These are phyloP conservation scores for Caenorhabditis panamensis DNA, from an alignment of 2,888 invertebrate species.

Conservation along the genomic window DNA sequence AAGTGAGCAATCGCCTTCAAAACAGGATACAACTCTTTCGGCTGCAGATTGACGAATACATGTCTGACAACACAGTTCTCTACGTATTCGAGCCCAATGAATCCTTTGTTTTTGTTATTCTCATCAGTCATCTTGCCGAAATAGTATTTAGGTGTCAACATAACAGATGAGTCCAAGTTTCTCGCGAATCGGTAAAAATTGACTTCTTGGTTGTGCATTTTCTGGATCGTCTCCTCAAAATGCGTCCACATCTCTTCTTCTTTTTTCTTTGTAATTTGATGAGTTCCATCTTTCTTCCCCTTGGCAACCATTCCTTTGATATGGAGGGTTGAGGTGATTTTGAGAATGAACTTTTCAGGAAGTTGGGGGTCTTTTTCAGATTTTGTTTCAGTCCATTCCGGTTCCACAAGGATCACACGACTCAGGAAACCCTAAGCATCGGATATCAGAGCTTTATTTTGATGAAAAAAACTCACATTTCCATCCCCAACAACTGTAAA, in stretches of 20 bases:
- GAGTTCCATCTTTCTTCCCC: neutral
- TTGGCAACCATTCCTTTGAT: slow-evolving; percentile 1
- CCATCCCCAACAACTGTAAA: slow-evolving; percentile 52
- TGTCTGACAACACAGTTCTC: slow-evolving; percentile 28
- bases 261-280: slow-evolving; percentile 12
- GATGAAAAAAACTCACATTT: slow-evolving; percentile 39
- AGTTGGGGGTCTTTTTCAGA: slow-evolving; percentile 6
- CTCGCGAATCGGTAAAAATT: slow-evolving; percentile 27
- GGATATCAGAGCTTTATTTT: neutral
- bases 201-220: slow-evolving; percentile 44
- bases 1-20: slow-evolving; percentile 28
- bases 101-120: slow-evolving; percentile 29
- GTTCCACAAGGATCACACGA: slow-evolving; percentile 45
- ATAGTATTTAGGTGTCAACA: neutral
- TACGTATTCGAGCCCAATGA: slow-evolving; percentile 46
- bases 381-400: slow-evolving; percentile 26
- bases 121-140: slow-evolving; percentile 29
- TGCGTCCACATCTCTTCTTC: neutral
- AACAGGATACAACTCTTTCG: slow-evolving; percentile 28
- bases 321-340: slow-evolving; percentile 32
- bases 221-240: slow-evolving; percentile 1
- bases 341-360: slow-evolving; percentile 42
- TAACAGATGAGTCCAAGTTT: neutral
- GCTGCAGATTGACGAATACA: slow-evolving; percentile 17
- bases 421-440: slow-evolving; percentile 53